Percentiles rank a stretch among this genome's conserved stretches.
These are phyloP conservation scores for Varroa destructor DNA, from an alignment of 1,140 invertebrate species.

Conservation along the genomic window DNA sequence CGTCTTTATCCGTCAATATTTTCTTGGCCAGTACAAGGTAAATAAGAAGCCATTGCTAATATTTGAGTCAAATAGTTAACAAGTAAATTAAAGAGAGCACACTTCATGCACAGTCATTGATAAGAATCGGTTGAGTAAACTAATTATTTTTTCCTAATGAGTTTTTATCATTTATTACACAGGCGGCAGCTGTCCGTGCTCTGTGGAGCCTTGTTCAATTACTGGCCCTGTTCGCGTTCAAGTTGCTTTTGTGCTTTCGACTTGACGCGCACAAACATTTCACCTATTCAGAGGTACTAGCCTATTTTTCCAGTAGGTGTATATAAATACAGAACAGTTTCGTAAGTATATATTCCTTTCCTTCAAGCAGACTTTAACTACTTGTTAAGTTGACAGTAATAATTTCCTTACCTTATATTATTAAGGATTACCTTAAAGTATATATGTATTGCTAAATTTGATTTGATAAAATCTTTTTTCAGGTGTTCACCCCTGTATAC, in stretches of 20 bases:
- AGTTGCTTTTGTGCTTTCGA: constrained; percentile 79
- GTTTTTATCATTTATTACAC: constrained; percentile 24
- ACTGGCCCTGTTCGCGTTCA: constrained; percentile 72
- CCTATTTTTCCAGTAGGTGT: background rate
- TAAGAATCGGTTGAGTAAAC: too few relatives aligned
- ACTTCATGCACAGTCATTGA: too few relatives aligned
- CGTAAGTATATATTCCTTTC: background rate
- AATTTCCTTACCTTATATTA: too few relatives aligned
- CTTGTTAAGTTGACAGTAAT: too few relatives aligned
- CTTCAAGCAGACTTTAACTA: too few relatives aligned
- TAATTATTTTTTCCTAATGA: too few relatives aligned
- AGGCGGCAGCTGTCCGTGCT: constrained; percentile 56
- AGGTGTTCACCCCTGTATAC: constrained; percentile 59
- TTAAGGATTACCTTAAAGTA: too few relatives aligned
- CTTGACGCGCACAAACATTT: constrained; percentile 60
- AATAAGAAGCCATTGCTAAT: background rate
- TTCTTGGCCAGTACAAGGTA: constrained; percentile 50
- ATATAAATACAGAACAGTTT: background rate
- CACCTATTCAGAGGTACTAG: constrained; percentile 75
- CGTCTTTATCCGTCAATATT: constrained; percentile 77
- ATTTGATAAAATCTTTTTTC: background rate
- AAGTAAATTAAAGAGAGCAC: too few relatives aligned
- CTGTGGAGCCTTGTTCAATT: constrained; percentile 72
- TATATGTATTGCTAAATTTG: background rate
- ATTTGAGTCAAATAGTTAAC: too few relatives aligned